Percentiles rank a stretch among this genome's conserved stretches.
phyloP scores from a whole-genome alignment of 2,888 invertebrate genomes.

The Drosophila kokeensis region DNA sequence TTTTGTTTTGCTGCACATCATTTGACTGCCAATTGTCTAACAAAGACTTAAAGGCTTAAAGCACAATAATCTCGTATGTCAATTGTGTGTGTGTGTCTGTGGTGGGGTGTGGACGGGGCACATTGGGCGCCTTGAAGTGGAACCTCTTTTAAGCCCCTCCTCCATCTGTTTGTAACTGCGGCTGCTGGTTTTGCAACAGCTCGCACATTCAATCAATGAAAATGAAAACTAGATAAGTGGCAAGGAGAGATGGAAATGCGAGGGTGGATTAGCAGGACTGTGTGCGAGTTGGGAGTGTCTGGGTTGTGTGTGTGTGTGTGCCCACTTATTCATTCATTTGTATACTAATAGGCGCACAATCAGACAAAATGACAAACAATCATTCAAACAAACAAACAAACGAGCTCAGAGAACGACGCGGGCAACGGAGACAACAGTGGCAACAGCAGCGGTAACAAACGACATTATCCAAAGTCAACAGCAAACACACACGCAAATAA shows the following conservation, averaged over 20 bases:
- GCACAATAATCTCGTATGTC: slow-evolving; percentile 70
- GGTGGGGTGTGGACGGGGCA: not conserved
- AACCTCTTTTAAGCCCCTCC: not conserved
- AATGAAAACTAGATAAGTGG: slow-evolving; percentile 58
- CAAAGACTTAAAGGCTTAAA: slow-evolving; percentile 79
- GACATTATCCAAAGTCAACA: slow-evolving; percentile 79
- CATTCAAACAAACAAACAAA: slow-evolving; percentile 65
- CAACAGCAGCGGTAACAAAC: slow-evolving; percentile 61
- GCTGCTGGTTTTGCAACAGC: slow-evolving; percentile 39
- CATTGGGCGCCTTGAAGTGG: slow-evolving; percentile 5
- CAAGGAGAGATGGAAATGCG: not conserved
- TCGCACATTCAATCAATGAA: slow-evolving; percentile 74
- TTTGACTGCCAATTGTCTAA: slow-evolving; percentile 72
- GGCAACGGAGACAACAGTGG: slow-evolving; percentile 9
- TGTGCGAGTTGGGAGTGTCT: slow-evolving; percentile 18
- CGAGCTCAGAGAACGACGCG: slow-evolving; percentile 20
- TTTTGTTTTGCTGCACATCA: slow-evolving; percentile 24
- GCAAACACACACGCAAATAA: slow-evolving; percentile 36
- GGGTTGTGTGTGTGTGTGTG: slow-evolving; percentile 41
- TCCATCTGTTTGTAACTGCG: slow-evolving; percentile 13
- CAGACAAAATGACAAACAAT: slow-evolving; percentile 74
- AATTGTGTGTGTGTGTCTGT: slow-evolving; percentile 41
- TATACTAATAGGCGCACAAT: slow-evolving; percentile 79
- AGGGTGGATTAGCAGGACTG: slow-evolving; percentile 8
- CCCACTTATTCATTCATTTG: slow-evolving; percentile 77